Evolutionary conservation across 1,140 invertebrate species (phyloP), one percentile per base, ranked within the genome.

Genomic region (Zaprionus taronus): DNA sequence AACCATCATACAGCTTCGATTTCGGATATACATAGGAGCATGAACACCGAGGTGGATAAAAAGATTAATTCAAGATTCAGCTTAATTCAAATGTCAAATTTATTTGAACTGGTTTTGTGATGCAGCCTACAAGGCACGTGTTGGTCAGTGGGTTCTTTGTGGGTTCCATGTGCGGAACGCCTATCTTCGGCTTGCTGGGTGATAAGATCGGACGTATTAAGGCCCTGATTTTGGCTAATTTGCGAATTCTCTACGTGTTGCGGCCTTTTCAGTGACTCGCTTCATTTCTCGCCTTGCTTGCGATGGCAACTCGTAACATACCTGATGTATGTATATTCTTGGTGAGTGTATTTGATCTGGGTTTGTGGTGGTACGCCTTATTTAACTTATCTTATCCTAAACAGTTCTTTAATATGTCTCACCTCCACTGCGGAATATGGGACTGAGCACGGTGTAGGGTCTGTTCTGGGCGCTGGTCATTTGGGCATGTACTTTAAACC

Each of bases 311-410:
- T 95, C 94, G 65, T 94, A n/a, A n/a, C n/a, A n/a, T n/a, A 95
- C 64, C 94, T 95, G 93, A 95, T 95, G 94, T 95, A 95, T 95
- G 94, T 95, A 95, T 68, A 95, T 95, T 68, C 93, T 95, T 31
- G 93, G 94, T 94, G 87, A 92, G 91, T 73, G 36, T 2, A 5
- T 9, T 7, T 75, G 36, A 7, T 0, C 4, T 15, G 20, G 11
- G 12, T 20, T 44, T 57, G 12, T 22, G 56, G 20, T n/a, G 11
- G n/a, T 34, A 22, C 47, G 41, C 15, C 4, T 55, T 41, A 14
- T 51, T n/a, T 15, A 7, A 60, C 2, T 22, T n/a, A 31, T 14
- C 61, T 49, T 31, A 3, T 17, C 24, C 22, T 58, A 89, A 17
- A 17, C 93, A 81, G 94, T 95, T 11, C 91, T 95, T 93, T 94